Base-by-base conservation (phyloP, 2,113 vertebrate species). In the Strix uralensis region DNA sequence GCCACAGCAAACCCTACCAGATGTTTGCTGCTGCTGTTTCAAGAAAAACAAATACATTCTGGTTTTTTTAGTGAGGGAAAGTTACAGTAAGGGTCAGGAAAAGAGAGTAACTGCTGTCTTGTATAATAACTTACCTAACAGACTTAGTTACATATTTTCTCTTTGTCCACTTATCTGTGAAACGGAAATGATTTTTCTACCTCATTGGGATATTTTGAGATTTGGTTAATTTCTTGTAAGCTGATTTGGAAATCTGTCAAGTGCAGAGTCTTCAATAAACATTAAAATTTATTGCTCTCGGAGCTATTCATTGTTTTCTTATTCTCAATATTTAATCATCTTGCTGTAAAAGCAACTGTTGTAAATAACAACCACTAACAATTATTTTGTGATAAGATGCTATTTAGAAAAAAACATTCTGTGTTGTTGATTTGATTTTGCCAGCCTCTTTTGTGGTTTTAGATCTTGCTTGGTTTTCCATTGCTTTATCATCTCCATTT, bases 401-500 rank as follows among this genome's bases (percentile, higher is more conserved):
- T 84, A 74, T 92, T 90, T 77, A 73, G 49, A 19, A 85, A 67
- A 79, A 79, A 72, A 55, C 1, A 25, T 57, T 29, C 55, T 25
- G 25, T 72, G 36, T 70, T 77, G 91, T 52, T 72, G 30, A 88
- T 80, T 96, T 94, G 73, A 34, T 81, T 92, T 96, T 92, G 40
- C 52, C 78, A 34, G 12, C 16, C 11, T 63, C 14, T 44, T 59
- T 49, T 17, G 7, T 15, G 55, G 70, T 38, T 96, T 97, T 92
- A 90, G 26, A 40, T 77, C 74, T 88, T 88, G 32, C 22, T 82
- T 79, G 19, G 30, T 75, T 63, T 90, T 59, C 34, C 59, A 40
- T 44, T 90, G 66, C 19, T 73, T 94, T 87, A 52, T 38, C 21
- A 63, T 90, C 65, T 81, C n/a, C 46, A 23, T 92, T 96, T 94